A percentile compares a stretch with the other conserved stretches of the same genome.
Evolutionary conservation across 2,113 vertebrate species (phyloP).

Genomic region (Dendrocopos noguchii): DNA sequence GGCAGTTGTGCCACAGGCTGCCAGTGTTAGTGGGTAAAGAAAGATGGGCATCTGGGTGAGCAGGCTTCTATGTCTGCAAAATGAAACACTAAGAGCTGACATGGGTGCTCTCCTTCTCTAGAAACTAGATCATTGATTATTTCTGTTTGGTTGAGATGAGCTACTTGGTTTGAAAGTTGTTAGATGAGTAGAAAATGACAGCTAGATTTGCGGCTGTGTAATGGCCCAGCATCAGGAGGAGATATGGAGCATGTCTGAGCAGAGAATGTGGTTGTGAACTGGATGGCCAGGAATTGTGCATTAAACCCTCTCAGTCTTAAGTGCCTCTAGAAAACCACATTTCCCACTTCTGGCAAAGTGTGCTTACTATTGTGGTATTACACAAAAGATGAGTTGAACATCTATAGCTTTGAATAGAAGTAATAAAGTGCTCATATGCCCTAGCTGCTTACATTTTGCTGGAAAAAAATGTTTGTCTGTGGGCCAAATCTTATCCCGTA

Average conservation of each 20-base stretch:
- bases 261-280: neutral
- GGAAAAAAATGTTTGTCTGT: neutral
- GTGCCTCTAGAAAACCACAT: neutral
- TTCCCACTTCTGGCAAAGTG: neutral
- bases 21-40: neutral
- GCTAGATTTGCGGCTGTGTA: neutral
- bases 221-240: neutral
- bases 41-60: neutral
- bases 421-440: neutral
- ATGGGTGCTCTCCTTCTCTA: neutral
- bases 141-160: neutral
- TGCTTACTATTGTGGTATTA: neutral
- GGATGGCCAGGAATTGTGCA: neutral
- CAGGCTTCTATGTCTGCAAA: neutral
- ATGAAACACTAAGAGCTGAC: neutral
- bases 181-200: neutral
- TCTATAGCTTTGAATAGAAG: neutral
- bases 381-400: neutral
- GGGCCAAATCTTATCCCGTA: neutral
- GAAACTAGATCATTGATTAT: neutral
- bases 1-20: neutral
- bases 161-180: neutral
- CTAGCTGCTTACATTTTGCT: neutral
- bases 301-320: neutral
- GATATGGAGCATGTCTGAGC: neutral